Evolutionary conservation across 2,888 invertebrate genomes (phyloP), one percentile per base, ranked within the genome.

Genomic region (Nemoura dubitans): DNA sequence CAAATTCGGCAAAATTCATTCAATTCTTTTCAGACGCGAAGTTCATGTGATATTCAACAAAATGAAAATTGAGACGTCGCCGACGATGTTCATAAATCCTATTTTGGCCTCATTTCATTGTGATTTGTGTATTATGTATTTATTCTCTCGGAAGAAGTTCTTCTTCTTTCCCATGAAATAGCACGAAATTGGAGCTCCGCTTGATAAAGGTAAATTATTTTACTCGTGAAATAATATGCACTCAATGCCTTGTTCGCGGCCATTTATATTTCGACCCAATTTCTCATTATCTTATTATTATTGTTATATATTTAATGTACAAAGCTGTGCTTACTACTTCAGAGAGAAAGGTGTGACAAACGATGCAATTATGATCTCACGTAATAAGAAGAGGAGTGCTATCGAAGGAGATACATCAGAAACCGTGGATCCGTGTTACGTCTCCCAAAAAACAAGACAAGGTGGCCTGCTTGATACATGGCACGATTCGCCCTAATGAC

Each of bases 311-410:
- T 59, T 59, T 36, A 36, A 10, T 6, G 36, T 6, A 36, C 3
- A 36, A 36, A 3, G 59, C 16, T 27, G 21, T 76, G 25, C 7
- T 26, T 76, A 10, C 27, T 2, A 16, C 16, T 78, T 26, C 5
- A n/a, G 26, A 76, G 76, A 25, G 76, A 76, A 78, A 86, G 83
- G 81, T 29, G 85, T 87, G 87, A 87, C 87, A 87, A 85, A 87
- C 85, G 87, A 59, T 85, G 85, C 76, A 85, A 87, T 87, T 85
- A 87, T 81, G 87, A 59, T 10, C 2, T 3, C 0, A 81, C 14
- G 43, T 85, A 85, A 87, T 87, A 85, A 85, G 87, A 87, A 87
- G 80, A 87, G 85, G 81, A 87, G 86, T 86, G 27, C 83, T 78
- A 86, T 86, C 80, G 86, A 78, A 59, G 80, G 59, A 28, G 78